phyloP scores from a whole-genome alignment of 2,888 invertebrate species.

The Rhagophthalmus giganteus region DNA sequence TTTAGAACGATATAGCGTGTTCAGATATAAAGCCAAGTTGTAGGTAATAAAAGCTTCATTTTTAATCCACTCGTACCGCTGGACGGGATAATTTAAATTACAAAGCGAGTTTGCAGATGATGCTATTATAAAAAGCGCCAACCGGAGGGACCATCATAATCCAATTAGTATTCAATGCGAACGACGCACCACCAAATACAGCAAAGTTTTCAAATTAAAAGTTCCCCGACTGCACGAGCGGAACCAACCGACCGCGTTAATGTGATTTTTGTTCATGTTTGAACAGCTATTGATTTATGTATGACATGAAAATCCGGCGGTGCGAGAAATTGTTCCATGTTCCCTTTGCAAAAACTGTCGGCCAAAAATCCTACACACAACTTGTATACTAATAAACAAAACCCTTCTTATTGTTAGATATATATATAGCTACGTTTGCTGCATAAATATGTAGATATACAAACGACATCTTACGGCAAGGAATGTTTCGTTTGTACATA shows the following conservation, averaged over 20 bases:
- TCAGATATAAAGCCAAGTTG: slow-evolving; percentile 28
- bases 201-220: slow-evolving; percentile 52
- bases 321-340: slow-evolving; percentile 23
- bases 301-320: slow-evolving; percentile 28
- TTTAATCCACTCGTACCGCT: slow-evolving; percentile 35
- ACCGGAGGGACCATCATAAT: slow-evolving; percentile 49
- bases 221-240: slow-evolving; percentile 38
- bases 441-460: too few relatives aligned
- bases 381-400: slow-evolving; percentile 2
- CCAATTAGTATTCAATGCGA: slow-evolving; percentile 53
- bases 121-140: slow-evolving; percentile 47
- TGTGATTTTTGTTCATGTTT: slow-evolving; percentile 47
- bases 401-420: too few relatives aligned
- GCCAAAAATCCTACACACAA: too few relatives aligned
- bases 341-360: slow-evolving; percentile 9
- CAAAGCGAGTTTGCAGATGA: slow-evolving; percentile 48
- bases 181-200: slow-evolving; percentile 45
- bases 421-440: too few relatives aligned
- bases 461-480: too few relatives aligned
- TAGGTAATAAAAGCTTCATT: slow-evolving; percentile 41
- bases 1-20: slow-evolving; percentile 16
- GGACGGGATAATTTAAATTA: slow-evolving; percentile 44
- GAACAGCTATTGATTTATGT: slow-evolving; percentile 34
- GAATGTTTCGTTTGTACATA: slow-evolving; percentile 15
- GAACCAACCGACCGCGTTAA: slow-evolving; percentile 41